These are phyloP conservation scores for Mactra quadrangularis DNA, from an alignment of 1,140 invertebrate genomes.

Conservation along the genomic window DNA sequence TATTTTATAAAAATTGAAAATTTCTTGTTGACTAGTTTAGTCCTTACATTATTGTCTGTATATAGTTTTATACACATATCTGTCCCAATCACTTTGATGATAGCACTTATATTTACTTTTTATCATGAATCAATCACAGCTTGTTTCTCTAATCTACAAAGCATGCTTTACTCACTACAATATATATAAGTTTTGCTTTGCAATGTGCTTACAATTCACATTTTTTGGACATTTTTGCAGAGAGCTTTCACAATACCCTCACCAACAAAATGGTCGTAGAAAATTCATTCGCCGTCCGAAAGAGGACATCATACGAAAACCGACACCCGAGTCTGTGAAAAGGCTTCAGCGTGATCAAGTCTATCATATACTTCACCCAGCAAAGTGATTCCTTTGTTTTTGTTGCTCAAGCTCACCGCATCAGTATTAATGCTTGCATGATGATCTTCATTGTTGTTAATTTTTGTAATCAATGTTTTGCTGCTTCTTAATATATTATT, in stretches of 20 bases:
- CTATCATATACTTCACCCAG: slow-evolving; percentile 76
- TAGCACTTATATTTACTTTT: no score
- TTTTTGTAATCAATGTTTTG: slow-evolving; percentile 4
- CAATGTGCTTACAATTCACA: no score
- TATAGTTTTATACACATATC: no score
- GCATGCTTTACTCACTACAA: no score
- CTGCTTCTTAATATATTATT: neutral
- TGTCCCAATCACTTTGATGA: no score
- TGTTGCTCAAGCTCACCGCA: slow-evolving; percentile 35
- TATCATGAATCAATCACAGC: no score
- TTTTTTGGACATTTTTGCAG: slow-evolving; percentile 50
- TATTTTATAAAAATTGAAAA: no score
- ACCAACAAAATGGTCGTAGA: slow-evolving; percentile 16
- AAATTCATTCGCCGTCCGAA: slow-evolving; percentile 42
- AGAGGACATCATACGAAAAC: slow-evolving; percentile 65
- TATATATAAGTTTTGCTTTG: neutral
- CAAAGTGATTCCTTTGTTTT: slow-evolving; percentile 60
- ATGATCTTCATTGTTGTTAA: slow-evolving; percentile 12
- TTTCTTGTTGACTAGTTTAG: no score
- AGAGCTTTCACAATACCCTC: slow-evolving; percentile 52
- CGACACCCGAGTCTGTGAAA: slow-evolving; percentile 68
- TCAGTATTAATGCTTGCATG: slow-evolving; percentile 56
- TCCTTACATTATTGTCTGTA: no score
- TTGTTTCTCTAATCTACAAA: no score
- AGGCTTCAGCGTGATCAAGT: slow-evolving; percentile 72